Conservation (phyloP, 2,888 invertebrate genomes). For the Agapostemon virescens region DNA sequence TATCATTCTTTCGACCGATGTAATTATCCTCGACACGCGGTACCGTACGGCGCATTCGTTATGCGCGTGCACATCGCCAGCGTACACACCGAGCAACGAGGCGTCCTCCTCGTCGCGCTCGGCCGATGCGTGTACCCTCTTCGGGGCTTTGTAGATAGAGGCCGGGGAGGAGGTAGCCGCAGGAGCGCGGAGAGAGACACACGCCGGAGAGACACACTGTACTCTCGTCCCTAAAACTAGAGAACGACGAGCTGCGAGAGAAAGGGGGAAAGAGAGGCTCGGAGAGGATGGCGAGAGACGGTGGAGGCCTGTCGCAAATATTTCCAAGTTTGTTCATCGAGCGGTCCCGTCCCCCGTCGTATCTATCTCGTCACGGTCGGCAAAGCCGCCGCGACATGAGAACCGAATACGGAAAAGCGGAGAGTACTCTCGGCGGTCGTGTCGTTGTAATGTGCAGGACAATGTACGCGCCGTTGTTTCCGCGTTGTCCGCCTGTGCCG, state of each 20-base stretch:
- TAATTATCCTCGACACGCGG: conserved; percentile 67
- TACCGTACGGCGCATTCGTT: conserved; percentile 68
- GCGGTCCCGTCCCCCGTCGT: conserved; percentile 37
- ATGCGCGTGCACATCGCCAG: conserved; percentile 63
- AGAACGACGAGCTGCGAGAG: background rate
- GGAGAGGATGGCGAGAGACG: no score
- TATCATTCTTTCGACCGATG: conserved; percentile 70
- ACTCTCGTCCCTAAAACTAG: background rate
- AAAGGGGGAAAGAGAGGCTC: background rate
- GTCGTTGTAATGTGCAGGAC: conserved; percentile 64
- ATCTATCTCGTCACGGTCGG: conserved; percentile 69
- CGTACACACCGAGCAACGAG: conserved; percentile 4
- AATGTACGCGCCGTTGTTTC: conserved; percentile 74
- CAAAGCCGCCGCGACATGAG: conserved; percentile 67
- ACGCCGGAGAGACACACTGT: background rate
- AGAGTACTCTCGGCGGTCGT: conserved; percentile 47
- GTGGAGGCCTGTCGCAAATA: conserved; percentile 69
- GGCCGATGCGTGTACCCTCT: conserved; percentile 46
- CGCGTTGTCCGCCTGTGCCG: conserved; percentile 66
- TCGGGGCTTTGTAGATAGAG: background rate
- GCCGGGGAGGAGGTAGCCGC: conserved; percentile 3
- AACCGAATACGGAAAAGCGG: conserved; percentile 67
- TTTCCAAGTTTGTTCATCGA: conserved; percentile 73
- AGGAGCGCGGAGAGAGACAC: background rate
- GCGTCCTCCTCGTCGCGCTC: conserved; percentile 42